A percentile compares a stretch with the other conserved stretches of the same genome.
These are phyloP conservation scores for Phataginus tricuspis DNA, from an alignment of 2,797 vertebrate species.

Conservation along the genomic window DNA sequence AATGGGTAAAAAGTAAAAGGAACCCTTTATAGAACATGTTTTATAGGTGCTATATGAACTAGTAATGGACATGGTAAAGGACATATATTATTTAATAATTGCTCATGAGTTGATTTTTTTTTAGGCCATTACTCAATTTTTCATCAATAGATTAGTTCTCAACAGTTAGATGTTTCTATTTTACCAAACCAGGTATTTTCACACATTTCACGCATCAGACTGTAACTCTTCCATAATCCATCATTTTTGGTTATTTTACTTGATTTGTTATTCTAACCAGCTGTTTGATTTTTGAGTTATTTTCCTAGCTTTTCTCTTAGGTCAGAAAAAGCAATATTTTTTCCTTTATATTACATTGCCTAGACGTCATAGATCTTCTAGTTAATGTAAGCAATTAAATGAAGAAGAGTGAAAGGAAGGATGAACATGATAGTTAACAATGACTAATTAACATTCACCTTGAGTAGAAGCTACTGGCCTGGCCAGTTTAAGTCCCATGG, in stretches of 20 bases:
- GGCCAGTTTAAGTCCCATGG: background rate
- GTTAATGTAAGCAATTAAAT: background rate
- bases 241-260: conserved; percentile 7
- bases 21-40: background rate
- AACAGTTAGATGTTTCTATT: background rate
- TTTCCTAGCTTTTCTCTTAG: conserved; percentile 20
- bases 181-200: conserved; percentile 33
- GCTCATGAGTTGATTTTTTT: background rate
- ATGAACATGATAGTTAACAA: background rate
- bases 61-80: background rate
- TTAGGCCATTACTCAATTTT: background rate
- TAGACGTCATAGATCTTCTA: conserved; percentile 31
- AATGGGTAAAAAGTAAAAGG: background rate
- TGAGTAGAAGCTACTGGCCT: background rate
- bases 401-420: background rate
- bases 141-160: background rate
- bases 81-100: background rate
- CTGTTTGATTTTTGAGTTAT: background rate
- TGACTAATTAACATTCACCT: background rate
- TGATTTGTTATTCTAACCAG: background rate
- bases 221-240: background rate
- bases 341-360: background rate
- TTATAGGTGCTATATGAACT: background rate
- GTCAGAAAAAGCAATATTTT: background rate
- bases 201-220: background rate